A percentile compares a stretch with the other conserved stretches of the same genome.
Conservation (phyloP, 1,140 invertebrate species). For the Octopus sinensis region DNA sequence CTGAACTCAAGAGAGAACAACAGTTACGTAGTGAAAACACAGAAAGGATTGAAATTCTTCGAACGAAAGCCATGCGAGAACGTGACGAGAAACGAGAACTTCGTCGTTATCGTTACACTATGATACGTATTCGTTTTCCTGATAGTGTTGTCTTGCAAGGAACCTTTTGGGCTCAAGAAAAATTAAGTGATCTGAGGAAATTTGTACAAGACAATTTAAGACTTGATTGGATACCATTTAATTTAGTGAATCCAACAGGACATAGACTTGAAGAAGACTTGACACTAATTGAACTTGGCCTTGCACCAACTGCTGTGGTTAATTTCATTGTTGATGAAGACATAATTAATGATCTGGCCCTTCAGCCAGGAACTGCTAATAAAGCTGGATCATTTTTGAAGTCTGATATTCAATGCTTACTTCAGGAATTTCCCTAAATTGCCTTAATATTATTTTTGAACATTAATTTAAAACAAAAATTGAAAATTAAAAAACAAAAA, state of each 20-base stretch:
- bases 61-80: constrained; percentile 90
- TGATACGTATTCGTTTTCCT: constrained; percentile 82
- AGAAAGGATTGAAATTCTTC: constrained; percentile 76
- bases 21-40: constrained; percentile 68
- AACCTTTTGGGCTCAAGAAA: constrained; percentile 51
- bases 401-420: constrained; percentile 22
- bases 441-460: too few species aligned
- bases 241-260: constrained; percentile 38
- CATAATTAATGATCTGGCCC: constrained; percentile 42
- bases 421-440: constrained; percentile 9
- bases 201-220: constrained; percentile 49
- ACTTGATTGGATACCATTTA: constrained; percentile 55
- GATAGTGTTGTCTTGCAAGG: constrained; percentile 62
- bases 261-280: constrained; percentile 40
- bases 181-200: constrained; percentile 35
- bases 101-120: constrained; percentile 78
- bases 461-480: too few species aligned
- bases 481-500: too few species aligned
- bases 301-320: constrained; percentile 54
- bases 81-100: constrained; percentile 76
- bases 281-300: constrained; percentile 50
- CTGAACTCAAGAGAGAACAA: constrained; percentile 83
- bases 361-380: constrained; percentile 36
- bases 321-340: constrained; percentile 51
- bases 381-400: constrained; percentile 27